These are phyloP conservation scores for Pelagia noctiluca DNA, from an alignment of 30 jellyfish, hydroid and myxozoan species.

Conservation along the genomic window DNA sequence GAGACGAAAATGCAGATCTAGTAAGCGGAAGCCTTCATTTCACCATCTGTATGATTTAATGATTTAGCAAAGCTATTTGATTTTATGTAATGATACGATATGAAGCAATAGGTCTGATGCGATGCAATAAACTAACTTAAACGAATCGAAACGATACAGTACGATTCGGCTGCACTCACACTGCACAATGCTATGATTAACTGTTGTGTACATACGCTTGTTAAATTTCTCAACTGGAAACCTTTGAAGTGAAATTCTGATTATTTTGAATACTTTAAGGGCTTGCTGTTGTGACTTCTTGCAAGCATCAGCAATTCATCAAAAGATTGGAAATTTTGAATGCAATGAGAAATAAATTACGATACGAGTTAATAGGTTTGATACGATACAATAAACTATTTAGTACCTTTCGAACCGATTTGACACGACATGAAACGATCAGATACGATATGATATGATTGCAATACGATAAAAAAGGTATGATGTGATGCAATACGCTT, in stretches of 20 bases:
- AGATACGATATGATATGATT: background rate
- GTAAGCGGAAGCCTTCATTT: background rate
- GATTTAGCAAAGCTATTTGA: no score
- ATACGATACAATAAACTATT: background rate
- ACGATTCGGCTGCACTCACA: no score
- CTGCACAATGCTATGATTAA: background rate
- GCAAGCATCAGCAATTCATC: background rate
- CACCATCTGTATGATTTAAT: background rate
- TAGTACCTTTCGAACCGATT: background rate
- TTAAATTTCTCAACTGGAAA: background rate
- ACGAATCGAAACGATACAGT: no score
- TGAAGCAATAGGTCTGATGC: background rate
- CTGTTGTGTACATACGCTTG: background rate
- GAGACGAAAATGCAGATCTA: slow-evolving; percentile 9
- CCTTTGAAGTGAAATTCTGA: background rate
- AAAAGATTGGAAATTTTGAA: background rate
- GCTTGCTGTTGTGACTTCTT: background rate
- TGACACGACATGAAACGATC: background rate
- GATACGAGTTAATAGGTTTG: background rate
- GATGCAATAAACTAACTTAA: no score
- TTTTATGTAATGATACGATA: no score
- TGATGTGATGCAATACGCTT: background rate
- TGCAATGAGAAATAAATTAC: background rate
- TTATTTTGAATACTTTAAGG: background rate
- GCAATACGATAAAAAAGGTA: background rate